A percentile compares a stretch with the other conserved stretches of the same genome.
phyloP scores from a whole-genome alignment of 2,888 invertebrate species.

The Chrysolina haemoptera region DNA sequence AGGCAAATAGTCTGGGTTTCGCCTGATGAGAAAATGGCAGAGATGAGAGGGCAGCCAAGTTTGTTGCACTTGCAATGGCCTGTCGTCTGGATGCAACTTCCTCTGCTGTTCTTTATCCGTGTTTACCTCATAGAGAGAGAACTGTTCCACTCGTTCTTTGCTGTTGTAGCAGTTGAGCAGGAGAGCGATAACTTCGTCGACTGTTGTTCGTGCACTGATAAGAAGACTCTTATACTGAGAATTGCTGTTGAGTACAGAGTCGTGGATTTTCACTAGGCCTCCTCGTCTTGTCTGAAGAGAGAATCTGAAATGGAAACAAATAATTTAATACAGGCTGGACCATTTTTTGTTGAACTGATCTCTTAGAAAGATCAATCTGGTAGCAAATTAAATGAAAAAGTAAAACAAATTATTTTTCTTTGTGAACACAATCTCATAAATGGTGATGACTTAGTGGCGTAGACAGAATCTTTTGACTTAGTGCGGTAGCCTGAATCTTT shows the following conservation, averaged over 20 bases:
- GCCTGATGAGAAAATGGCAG: slow-evolving; percentile 87
- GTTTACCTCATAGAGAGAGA: slow-evolving; percentile 88
- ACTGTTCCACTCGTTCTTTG: slow-evolving; percentile 86
- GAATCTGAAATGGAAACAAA: slow-evolving; percentile 75
- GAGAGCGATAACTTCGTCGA: slow-evolving; percentile 88
- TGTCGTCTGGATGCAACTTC: slow-evolving; percentile 89
- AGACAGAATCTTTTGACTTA: too few species aligned
- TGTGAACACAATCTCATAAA: too few species aligned
- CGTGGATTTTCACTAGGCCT: slow-evolving; percentile 93
- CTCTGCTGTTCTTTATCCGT: slow-evolving; percentile 87
- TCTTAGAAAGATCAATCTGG: too few species aligned
- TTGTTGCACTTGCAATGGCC: slow-evolving; percentile 86
- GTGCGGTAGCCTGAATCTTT: too few species aligned
- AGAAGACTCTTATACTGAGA: slow-evolving; percentile 94
- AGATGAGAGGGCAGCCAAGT: slow-evolving; percentile 78
- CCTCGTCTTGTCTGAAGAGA: slow-evolving; percentile 90
- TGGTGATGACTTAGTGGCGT: too few species aligned
- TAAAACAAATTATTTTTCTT: too few species aligned
- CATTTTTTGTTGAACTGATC: too few species aligned
- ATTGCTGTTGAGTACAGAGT: slow-evolving; percentile 90
- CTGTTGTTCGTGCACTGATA: slow-evolving; percentile 90
- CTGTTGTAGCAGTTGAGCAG: slow-evolving; percentile 89
- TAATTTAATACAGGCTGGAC: neutral
- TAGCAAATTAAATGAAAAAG: too few species aligned
- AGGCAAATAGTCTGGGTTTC: slow-evolving; percentile 85